Evolutionary conservation across 1,140 invertebrate species (phyloP), one percentile per base, ranked within the genome.

Genomic region (Ridgeia piscesae): DNA sequence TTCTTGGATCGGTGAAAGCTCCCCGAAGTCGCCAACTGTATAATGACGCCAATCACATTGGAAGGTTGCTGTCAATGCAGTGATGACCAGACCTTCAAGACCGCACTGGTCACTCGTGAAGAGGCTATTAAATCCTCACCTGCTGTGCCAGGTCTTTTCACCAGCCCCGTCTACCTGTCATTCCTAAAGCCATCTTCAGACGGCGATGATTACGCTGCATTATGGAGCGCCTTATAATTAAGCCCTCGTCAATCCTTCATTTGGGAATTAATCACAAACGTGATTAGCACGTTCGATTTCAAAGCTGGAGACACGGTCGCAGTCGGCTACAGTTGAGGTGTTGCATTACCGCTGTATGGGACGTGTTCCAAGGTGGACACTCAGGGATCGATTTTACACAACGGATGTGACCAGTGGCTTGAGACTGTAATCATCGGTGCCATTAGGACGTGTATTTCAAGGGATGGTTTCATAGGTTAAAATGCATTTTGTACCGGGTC

Each of bases 201-300:
- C 58, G 27, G 8, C 58, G 58, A 6, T 77, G 58, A 77, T 77
- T 77, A 77, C 58, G 27, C 58, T 21, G 27, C 6, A 77, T 77
- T 77, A 77, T 21, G 2, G 8, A 77, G 14, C 17, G 58, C 58
- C 58, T 77, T 77, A 77, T 77, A 77, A 77, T 77, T 77, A 77
- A 77, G 58, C 58, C 58, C 58, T 6, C 14, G 58, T 77, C 58
- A 77, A 77, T 77, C 58, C 58, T 31, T 77, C 58, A 77, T 77
- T 77, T 77, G 58, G 58, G 58, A 77, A 77, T 77, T 77, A 77
- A 77, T 77, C 58, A 77, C 58, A 77, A 77, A 77, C 27, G 58
- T 77, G 58, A 77, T 77, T 77, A 77, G 58, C 27, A 21, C 27
- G 58, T 77, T 77, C 58, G 58, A 77, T 77, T 77, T 77, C 58